Evolutionary conservation across 2,888 invertebrate genomes (phyloP), one percentile per base, ranked within the genome.

Genomic region (Lapara coniferarum): DNA sequence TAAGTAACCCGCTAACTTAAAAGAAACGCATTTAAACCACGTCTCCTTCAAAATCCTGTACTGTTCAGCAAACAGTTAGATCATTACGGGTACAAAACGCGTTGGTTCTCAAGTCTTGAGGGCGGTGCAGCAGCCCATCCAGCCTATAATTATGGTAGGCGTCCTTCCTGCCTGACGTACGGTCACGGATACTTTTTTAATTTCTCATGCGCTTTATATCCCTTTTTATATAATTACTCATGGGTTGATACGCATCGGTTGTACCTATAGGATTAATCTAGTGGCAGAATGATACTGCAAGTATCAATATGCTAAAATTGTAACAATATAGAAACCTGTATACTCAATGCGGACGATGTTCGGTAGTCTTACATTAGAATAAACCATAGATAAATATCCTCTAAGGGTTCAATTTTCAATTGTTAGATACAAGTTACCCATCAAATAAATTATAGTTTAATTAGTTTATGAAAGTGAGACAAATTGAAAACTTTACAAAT

Each of bases 151-250:
- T 70, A 70, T 37, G 55, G 57, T 66, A 71, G 73, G 72, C 52
- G 55, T 67, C 72, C 72, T 74, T 71, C 72, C 72, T 71, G 71
- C 66, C 69, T 72, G 71, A 73, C 70, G 69, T 71, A 71, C 69
- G 71, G 69, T 69, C 66, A 66, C 66, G 57, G 52, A 63, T 69
- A 69, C 68, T 72, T 70, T 69, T 59, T 69, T 63, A 63, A 37
- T 63, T 63, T 53, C 63, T 52, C 52, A 63, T 63, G 63, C 46
- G 46, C 66, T 66, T 55, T 69, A 59, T 63, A 63, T 53, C 59
- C 63, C 53, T 63, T 63, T 69, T 69, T 69, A 63, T 63, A 49
- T 63, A 63, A 63, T 63, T 63, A 63, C 63, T 63, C 63, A 49
- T 63, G 63, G 5, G 19, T 63, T 49, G 63, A 63, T 49, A 63